A percentile compares a stretch with the other conserved stretches of the same genome.
Evolutionary conservation across 2,888 invertebrate species (phyloP).

Genomic region (Pharmacophagus antenor): DNA sequence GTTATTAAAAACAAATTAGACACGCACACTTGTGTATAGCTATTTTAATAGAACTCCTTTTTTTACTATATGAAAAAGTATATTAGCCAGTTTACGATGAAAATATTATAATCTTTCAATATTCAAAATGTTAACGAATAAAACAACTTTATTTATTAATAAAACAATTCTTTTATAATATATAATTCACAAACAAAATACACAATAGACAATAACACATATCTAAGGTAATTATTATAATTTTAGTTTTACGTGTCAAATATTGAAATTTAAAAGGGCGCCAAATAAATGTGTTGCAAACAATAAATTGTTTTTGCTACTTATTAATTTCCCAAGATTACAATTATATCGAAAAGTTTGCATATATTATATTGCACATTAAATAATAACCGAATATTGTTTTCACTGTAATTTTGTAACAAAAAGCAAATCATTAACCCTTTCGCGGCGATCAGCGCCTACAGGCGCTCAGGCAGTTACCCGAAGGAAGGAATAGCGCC

Average conservation of each 20-base stretch:
- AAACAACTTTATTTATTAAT: slow-evolving; percentile 16
- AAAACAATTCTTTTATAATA: slow-evolving; percentile 16
- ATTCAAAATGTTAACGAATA: background rate
- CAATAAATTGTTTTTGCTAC: no score
- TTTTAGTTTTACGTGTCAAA: background rate
- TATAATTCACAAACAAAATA: slow-evolving; percentile 1
- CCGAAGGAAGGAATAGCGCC: no score
- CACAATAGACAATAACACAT: background rate
- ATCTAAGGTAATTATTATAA: background rate
- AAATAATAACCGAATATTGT: background rate
- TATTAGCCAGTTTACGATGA: background rate
- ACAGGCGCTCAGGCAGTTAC: no score
- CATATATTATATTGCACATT: background rate
- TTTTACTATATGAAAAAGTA: background rate
- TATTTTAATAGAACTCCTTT: background rate
- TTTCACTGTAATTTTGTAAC: background rate
- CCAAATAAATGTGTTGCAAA: background rate
- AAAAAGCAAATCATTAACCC: no score
- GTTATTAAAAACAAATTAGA: slow-evolving; percentile 49
- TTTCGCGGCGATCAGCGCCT: no score
- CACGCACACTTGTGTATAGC: slow-evolving; percentile 46
- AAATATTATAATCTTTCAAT: background rate
- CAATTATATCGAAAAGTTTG: no score
- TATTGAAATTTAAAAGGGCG: no score
- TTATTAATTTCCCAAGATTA: no score